phyloP scores from a whole-genome alignment of 2,113 vertebrate genomes.

The Bujurquina vittata region DNA sequence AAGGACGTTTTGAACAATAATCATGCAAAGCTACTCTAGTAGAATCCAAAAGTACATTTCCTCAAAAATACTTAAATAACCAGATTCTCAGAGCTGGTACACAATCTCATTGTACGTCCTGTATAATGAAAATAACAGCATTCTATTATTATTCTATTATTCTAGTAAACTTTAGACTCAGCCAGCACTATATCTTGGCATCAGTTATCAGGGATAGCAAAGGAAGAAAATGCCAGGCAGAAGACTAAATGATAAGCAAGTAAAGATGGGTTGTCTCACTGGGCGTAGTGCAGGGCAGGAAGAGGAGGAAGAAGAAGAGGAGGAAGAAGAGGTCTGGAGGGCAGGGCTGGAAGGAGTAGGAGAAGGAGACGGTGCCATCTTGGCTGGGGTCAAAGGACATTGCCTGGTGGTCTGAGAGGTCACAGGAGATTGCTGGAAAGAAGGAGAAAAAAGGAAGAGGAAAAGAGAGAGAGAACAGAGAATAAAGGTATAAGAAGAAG shows the following conservation, averaged over 20 bases:
- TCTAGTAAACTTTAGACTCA: not conserved
- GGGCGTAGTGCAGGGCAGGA: conserved; percentile 70
- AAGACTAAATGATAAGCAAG: conserved; percentile 4
- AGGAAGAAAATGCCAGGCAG: not conserved
- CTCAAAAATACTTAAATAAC: not conserved
- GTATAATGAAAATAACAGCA: too few species aligned
- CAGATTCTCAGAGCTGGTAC: too few species aligned
- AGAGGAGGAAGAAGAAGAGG: conserved; percentile 61
- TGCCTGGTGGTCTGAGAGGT: conserved; percentile 78
- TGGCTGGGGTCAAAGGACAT: conserved; percentile 78
- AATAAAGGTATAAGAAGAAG: conserved; percentile 22
- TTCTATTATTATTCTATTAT: too few species aligned
- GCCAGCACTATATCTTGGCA: not conserved
- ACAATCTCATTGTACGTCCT: too few species aligned
- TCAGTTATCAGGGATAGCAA: not conserved
- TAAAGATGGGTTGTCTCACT: conserved; percentile 68
- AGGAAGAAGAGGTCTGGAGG: conserved; percentile 75
- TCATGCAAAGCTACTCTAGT: not conserved
- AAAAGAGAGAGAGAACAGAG: not conserved
- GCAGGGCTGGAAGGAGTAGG: conserved; percentile 71
- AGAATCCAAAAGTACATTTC: not conserved
- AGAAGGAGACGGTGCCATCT: conserved; percentile 77
- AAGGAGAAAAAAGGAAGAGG: conserved; percentile 42
- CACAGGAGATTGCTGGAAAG: conserved; percentile 75
- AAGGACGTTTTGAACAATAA: not conserved